These are phyloP conservation scores for Callyntrura guangdongensis DNA, from an alignment of 2,888 invertebrate species.

Conservation along the genomic window DNA sequence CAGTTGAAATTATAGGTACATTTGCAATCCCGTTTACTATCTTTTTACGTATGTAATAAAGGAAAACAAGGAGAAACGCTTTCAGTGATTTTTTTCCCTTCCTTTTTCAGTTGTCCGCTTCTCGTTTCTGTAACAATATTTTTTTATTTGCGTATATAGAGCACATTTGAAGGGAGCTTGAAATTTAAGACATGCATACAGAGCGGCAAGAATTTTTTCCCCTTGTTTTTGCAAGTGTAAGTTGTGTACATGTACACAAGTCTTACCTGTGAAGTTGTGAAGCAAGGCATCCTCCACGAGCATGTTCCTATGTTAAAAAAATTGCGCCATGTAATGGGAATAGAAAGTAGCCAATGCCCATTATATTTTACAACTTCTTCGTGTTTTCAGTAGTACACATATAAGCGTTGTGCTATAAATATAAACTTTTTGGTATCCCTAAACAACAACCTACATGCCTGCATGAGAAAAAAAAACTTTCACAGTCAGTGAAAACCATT, in stretches of 20 bases:
- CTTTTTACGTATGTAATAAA: not conserved
- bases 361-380: not conserved
- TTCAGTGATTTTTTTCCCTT: not conserved
- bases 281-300: not conserved
- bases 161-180: not conserved
- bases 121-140: not conserved
- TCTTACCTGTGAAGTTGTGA: not conserved
- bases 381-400: not conserved
- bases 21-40: constrained; percentile 45
- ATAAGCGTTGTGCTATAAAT: not conserved
- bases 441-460: no score
- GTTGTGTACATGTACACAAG: not conserved
- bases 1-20: constrained; percentile 47
- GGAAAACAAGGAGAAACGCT: not conserved
- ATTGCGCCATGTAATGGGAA: not conserved
- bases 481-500: constrained; percentile 63
- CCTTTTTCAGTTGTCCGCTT: not conserved
- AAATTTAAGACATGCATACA: not conserved
- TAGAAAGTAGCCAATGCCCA: not conserved
- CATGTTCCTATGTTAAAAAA: no score
- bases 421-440: not conserved
- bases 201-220: not conserved
- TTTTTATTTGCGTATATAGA: not conserved
- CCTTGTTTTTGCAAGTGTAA: not conserved
- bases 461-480: constrained; percentile 44